A percentile compares a stretch with the other conserved stretches of the same genome.
These are phyloP conservation scores for Spinus olivaceus DNA, from an alignment of 2,797 vertebrate species.

Conservation along the genomic window DNA sequence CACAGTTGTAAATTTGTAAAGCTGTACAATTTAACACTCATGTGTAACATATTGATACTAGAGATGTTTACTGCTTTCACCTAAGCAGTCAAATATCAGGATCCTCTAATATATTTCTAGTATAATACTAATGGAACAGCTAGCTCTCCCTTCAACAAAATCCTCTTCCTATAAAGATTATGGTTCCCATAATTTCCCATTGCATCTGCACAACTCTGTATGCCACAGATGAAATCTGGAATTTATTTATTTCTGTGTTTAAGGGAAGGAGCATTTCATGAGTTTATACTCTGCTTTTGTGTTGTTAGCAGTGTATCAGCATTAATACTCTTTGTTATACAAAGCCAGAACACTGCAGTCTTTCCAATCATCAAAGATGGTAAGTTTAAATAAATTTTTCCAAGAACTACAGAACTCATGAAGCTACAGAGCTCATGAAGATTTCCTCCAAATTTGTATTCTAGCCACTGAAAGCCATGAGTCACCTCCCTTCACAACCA, in stretches of 20 bases:
- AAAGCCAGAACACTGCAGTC: neutral
- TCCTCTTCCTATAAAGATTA: neutral
- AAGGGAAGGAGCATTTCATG: neutral
- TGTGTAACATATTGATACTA: neutral
- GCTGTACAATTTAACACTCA: neutral
- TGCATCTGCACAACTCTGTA: neutral
- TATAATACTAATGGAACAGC: neutral
- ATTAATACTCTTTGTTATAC: neutral
- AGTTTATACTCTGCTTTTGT: neutral
- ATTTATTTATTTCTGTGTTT: neutral
- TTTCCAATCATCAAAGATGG: neutral
- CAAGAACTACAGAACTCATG: neutral
- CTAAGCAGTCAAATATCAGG: neutral
- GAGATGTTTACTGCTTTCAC: neutral
- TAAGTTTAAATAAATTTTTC: neutral
- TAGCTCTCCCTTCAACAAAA: neutral
- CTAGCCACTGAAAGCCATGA: neutral
- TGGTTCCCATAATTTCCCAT: neutral
- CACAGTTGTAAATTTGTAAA: neutral
- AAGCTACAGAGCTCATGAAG: neutral
- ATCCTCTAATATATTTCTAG: neutral
- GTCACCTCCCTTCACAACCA: neutral
- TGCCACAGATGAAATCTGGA: neutral
- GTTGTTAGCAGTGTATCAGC: neutral
- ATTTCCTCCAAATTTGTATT: neutral